These are phyloP conservation scores for Neodontobutis hainanensis DNA, from an alignment of 2,113 vertebrate species.

Conservation along the genomic window DNA sequence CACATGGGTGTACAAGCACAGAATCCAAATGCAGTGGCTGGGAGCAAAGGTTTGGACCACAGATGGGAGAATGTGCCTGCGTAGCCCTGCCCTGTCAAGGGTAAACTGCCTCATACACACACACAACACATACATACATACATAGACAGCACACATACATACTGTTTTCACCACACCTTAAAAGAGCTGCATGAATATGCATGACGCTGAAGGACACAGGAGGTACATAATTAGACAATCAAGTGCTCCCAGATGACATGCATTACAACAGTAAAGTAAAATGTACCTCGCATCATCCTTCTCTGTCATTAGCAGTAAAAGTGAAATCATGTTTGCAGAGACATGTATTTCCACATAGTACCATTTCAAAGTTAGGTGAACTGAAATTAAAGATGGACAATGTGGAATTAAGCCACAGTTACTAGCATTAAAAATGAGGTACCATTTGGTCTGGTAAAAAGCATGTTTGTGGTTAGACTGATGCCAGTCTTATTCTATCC, in stretches of 20 bases:
- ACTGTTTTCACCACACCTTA: conserved; percentile 66
- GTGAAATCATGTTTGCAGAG: conserved; percentile 31
- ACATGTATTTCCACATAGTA: conserved; percentile 52
- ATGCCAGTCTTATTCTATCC: conserved; percentile 30
- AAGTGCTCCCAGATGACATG: conserved; percentile 66
- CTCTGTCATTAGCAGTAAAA: conserved; percentile 57
- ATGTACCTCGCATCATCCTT: conserved; percentile 42
- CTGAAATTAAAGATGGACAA: conserved; percentile 15
- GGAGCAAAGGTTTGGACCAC: conserved; percentile 77
- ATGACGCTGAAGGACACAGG: conserved; percentile 72
- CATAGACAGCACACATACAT: conserved; percentile 9
- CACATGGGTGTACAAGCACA: conserved; percentile 52
- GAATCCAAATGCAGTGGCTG: conserved; percentile 71
- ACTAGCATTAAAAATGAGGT: conserved; percentile 16
- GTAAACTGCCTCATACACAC: conserved; percentile 65
- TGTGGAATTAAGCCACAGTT: conserved; percentile 8
- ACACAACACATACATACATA: background rate
- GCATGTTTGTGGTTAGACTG: conserved; percentile 16
- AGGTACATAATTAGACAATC: conserved; percentile 79
- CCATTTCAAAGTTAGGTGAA: conserved; percentile 30
- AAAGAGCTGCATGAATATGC: conserved; percentile 78
- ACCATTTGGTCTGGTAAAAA: background rate
- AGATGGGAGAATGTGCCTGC: conserved; percentile 75
- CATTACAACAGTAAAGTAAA: conserved; percentile 49
- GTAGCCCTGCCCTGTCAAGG: conserved; percentile 75